These are phyloP conservation scores for Drosophila diplacantha DNA, from an alignment of 2,888 invertebrate species.

Conservation along the genomic window DNA sequence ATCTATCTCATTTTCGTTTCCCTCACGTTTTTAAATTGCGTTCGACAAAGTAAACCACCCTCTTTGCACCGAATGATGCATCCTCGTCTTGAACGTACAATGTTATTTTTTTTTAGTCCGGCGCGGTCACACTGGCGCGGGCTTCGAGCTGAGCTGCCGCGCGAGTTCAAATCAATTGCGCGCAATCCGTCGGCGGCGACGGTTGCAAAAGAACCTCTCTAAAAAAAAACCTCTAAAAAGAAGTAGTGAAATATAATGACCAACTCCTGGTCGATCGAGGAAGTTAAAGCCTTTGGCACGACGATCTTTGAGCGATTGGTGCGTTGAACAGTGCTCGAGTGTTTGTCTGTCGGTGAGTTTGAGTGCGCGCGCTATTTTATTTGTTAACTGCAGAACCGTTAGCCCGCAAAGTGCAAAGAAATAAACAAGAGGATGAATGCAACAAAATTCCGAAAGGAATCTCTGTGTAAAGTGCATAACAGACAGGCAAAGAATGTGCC, in stretches of 20 bases:
- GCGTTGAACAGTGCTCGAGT: conserved; percentile 46
- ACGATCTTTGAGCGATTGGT: conserved; percentile 27
- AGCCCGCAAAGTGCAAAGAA: conserved; percentile 42
- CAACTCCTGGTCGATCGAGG: conserved; percentile 19
- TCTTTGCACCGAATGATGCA: no score
- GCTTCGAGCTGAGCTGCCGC: conserved; percentile 59
- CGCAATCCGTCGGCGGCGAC: conserved; percentile 72
- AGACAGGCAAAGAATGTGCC: conserved; percentile 54
- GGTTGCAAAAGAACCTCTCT: conserved; percentile 58
- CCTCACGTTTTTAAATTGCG: no score
- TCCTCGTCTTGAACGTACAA: neutral
- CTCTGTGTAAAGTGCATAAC: conserved; percentile 55
- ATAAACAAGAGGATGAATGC: conserved; percentile 7
- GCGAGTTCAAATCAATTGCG: conserved; percentile 75
- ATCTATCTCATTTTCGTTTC: rapidly evolving
- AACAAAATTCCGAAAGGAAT: conserved; percentile 45
- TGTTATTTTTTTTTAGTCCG: neutral
- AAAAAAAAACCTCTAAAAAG: no score
- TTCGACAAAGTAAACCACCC: neutral
- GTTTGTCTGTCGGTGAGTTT: conserved; percentile 34
- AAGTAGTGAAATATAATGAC: conserved; percentile 10
- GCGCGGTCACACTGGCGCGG: conserved; percentile 21
- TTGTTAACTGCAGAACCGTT: conserved; percentile 58
- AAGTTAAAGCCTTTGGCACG: conserved; percentile 15
- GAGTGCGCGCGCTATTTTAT: conserved; percentile 46